Evolutionary conservation across 2,888 invertebrate species (phyloP), one percentile per base, ranked within the genome.

Genomic region (Netelia melanura): DNA sequence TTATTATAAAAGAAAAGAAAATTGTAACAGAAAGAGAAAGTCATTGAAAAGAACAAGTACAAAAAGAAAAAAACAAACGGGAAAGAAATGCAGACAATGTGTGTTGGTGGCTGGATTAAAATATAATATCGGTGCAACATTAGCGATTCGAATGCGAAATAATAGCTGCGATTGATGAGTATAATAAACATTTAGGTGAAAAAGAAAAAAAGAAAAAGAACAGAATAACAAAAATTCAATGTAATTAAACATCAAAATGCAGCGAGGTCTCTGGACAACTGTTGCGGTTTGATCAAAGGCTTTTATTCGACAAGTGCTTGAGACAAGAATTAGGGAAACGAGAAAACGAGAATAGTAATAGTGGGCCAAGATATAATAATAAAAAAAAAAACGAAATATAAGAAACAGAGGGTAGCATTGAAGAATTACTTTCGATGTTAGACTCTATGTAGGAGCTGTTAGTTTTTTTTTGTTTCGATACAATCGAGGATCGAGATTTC

Each of bases 61-160:
- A 79, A 68, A 58, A 48, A n/a, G n/a, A 25, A 78, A 78, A 48
- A 64, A 56, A 56, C 64, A n/a, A 81, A 83, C 87, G 88, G 88
- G 89, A 87, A 89, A 90, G 84, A 93, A 94, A 95, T 95, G 95
- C 95, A 95, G 95, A 95, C 95, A 95, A 95, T 95, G 95, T 95
- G 95, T 95, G 95, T 94, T 95, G 95, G 95, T 95, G 95, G 95
- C 95, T 95, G 91, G 93, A 93, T 92, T 90, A 90, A 89, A 80
- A 79, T 65, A 70, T 71, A 85, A 90, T 90, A 90, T 90, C 91
- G 89, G 91, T 91, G 90, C 88, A 89, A 83, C 83, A 83, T 68
- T 52, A 76, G 62, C 70, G 61, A 72, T 61, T 79, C 21, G 64
- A 72, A 44, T 67, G 43, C 38, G 17, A 52, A 71, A 70, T 54